Evolutionary conservation across 1,140 invertebrate genomes (phyloP).

Genomic region (Dendrolimus punctatus): DNA sequence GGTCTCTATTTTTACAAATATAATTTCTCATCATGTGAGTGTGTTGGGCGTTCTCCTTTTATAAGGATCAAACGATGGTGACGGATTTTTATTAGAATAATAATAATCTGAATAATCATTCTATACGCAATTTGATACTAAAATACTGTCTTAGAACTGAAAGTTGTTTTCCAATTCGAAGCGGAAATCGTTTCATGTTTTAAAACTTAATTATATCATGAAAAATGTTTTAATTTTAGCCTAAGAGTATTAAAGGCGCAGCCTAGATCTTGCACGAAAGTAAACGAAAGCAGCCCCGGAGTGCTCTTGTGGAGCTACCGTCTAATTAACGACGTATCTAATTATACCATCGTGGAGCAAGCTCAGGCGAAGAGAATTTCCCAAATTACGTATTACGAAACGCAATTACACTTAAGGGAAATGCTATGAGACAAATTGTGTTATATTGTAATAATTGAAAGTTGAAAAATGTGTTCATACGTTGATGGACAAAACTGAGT

Average conservation of each 20-base stretch:
- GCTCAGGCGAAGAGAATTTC: conserved; percentile 43
- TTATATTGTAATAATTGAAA: conserved; percentile 23
- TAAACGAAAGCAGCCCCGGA: conserved; percentile 38
- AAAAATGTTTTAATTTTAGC: conserved; percentile 29
- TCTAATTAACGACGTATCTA: conserved; percentile 63
- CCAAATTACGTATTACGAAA: conserved; percentile 59
- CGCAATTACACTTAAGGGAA: conserved; percentile 52
- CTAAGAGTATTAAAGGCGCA: conserved; percentile 9
- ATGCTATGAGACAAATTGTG: conserved; percentile 33
- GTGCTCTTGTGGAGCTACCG: conserved; percentile 47
- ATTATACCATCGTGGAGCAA: conserved; percentile 48
- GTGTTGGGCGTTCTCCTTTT: too few species aligned
- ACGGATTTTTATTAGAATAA: too few species aligned
- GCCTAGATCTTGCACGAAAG: conserved; percentile 27
- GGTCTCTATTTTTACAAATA: too few species aligned
- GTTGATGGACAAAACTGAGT: too few species aligned
- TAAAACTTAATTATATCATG: background rate
- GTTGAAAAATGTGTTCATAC: conserved; percentile 10
- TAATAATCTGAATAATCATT: too few species aligned
- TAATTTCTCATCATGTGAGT: too few species aligned
- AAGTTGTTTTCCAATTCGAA: too few species aligned
- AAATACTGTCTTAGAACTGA: too few species aligned
- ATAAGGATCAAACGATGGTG: too few species aligned
- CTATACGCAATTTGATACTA: too few species aligned
- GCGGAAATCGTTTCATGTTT: too few species aligned